Percentiles rank a stretch among this genome's conserved stretches.
These are phyloP conservation scores for Potamarius usumacintae DNA, from an alignment of 2,113 vertebrate genomes.

Conservation along the genomic window DNA sequence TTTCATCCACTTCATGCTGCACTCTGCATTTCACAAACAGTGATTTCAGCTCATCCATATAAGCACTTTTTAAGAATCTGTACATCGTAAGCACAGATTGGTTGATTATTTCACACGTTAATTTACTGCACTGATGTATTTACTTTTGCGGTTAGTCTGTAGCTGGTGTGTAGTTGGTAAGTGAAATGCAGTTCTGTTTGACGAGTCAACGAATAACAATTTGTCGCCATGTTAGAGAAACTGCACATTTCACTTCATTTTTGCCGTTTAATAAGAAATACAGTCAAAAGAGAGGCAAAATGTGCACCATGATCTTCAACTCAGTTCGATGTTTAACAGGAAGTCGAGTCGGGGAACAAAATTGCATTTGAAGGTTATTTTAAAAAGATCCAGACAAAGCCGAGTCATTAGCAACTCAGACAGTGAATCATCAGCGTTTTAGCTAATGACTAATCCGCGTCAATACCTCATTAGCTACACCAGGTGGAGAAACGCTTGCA, in stretches of 20 bases:
- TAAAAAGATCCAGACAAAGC: background rate
- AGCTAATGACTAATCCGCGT: constrained; percentile 33
- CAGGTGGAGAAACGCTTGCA: constrained; percentile 20
- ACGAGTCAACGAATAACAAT: background rate
- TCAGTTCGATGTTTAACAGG: background rate
- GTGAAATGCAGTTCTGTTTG: background rate
- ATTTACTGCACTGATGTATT: background rate
- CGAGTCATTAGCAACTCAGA: constrained; percentile 27
- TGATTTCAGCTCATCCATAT: background rate
- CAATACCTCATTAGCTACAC: constrained; percentile 40
- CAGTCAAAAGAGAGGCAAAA: background rate
- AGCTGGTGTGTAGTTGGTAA: background rate
- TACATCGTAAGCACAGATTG: background rate
- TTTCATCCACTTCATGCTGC: background rate
- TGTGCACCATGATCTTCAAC: background rate
- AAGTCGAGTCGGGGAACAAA: background rate
- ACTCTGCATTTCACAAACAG: background rate
- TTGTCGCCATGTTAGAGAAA: background rate
- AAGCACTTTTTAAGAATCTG: too few species aligned
- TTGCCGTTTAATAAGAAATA: background rate
- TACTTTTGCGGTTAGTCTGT: background rate
- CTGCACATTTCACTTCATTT: background rate
- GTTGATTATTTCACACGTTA: background rate
- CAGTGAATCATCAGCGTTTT: constrained; percentile 20
- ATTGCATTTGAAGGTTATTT: constrained; percentile 13